phyloP scores from a whole-genome alignment of 2,113 vertebrate species.

The Rhagologus leucostigma region DNA sequence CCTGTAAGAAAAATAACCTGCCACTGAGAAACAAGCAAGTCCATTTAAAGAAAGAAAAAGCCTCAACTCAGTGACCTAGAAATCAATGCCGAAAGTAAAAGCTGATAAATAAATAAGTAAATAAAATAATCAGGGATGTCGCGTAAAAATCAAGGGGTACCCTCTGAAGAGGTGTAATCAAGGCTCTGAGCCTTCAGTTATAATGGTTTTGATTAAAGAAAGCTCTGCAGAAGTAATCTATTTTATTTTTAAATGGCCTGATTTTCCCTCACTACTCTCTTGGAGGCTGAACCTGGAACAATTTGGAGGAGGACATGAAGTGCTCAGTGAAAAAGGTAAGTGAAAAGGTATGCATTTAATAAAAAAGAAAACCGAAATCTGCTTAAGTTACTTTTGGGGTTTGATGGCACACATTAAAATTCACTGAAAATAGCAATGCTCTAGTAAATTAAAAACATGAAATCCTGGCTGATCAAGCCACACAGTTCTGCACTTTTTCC shows the following conservation, averaged over 20 bases:
- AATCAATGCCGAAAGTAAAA: conserved; percentile 49
- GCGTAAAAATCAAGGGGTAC: conserved; percentile 33
- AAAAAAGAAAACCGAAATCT: background rate
- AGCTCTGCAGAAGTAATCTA: conserved; percentile 32
- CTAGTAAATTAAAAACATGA: background rate
- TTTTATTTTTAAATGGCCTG: conserved; percentile 42
- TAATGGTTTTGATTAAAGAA: conserved; percentile 63
- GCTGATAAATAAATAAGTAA: conserved; percentile 53
- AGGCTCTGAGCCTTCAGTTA: conserved; percentile 29
- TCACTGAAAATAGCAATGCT: conserved; percentile 1
- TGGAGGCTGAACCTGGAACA: conserved; percentile 10
- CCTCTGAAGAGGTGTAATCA: conserved; percentile 61
- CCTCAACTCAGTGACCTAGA: conserved; percentile 43
- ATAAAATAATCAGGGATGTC: conserved; percentile 48
- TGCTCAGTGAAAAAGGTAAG: background rate
- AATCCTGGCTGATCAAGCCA: background rate
- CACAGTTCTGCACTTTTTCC: background rate
- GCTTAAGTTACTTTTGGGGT: background rate
- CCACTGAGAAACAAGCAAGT: conserved; percentile 12
- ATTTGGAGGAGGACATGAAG: background rate
- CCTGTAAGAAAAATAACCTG: background rate
- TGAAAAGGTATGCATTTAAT: background rate
- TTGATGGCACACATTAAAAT: background rate
- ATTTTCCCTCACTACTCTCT: background rate
- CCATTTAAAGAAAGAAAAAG: background rate